Evolutionary conservation across 2,888 invertebrate genomes (phyloP), one percentile per base, ranked within the genome.

Genomic region (Thymelicus acteon): DNA sequence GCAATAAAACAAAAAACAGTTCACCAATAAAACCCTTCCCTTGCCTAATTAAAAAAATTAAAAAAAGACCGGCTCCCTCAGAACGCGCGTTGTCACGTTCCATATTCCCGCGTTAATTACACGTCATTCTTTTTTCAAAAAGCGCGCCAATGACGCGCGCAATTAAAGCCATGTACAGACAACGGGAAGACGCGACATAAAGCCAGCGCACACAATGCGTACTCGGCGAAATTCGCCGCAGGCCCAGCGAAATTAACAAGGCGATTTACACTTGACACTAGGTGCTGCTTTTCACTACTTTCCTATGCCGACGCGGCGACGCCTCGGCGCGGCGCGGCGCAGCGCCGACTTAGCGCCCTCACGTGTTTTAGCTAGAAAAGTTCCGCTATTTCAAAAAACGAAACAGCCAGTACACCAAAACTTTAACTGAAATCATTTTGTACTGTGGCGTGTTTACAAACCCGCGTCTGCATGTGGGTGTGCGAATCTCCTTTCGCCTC

Each of bases 181-280:
- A 92, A 93, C 91, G 87, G 89, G 88, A 92, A 92, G 92, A 91
- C 88, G 91, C 88, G 91, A 90, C 91, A 92, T 93, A 92, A 93
- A 93, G 94, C 92, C 92, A 85, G 86, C 85, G 84, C 81, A 91
- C 91, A 93, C 94, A 94, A 93, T 93, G 88, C 91, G 89, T 93
- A 92, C 93, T 94, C 92, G 85, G 88, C 88, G 83, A 93, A 93
- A 92, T 93, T 93, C 88, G 94, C 94, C 94, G 94, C 94, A 90
- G 93, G 94, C 85, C 87, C 84, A 85, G 87, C 82, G 86, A 93
- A 93, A 94, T 94, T 94, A 94, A 94, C 94, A 94, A 94, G 93
- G 93, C 92, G 93, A 94, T 94, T 93, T 94, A 93, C 92, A 91
- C 94, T 94, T 92, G 92, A 91, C 93, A 92, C 92, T 90, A 89